Base-by-base conservation (phyloP, 1,140 invertebrate species). In the Chlorops oryzae region DNA sequence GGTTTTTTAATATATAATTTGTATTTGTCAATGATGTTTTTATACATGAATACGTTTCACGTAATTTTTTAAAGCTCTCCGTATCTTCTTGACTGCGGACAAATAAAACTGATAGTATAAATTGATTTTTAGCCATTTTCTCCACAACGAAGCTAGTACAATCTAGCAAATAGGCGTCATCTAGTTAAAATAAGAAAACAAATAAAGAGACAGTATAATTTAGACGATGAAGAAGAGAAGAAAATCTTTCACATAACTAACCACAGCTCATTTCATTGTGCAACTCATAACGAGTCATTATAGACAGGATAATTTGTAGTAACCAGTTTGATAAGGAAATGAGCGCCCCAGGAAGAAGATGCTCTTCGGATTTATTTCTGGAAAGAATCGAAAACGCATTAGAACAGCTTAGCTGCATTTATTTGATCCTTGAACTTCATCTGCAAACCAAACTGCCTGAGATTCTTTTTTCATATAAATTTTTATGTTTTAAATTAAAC, bases 341-440 rank as follows among this genome's bases (percentile, higher is more conserved):
- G 7, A 92, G 77, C 37, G 89, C 80, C 40, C 80, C 79, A 3
- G 88, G 83, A 13, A 91, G 62, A 9, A 86, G 75, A 57, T 85
- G 82, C 74, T 92, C 88, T 70, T 92, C 89, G 23, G 86, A 81
- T 72, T 90, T 90, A 12, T 85, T 85, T 45, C 86, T 79, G 59
- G 75, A 82, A 7, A 38, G 10, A 40, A 15, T 15, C n/a, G n/a
- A n/a, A n/a, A n/a, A n/a, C n/a, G n/a, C n/a, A n/a, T n/a, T n/a
- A n/a, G n/a, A 44, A 9, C 7, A n/a, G 7, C 27, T 32, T 32
- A 32, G 7, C 27, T 32, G n/a, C 7, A 32, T 13, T 13, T 32
- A n/a, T 32, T 13, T 32, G 7, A 32, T 7, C 27, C 7, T 32
- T 32, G 27, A 32, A 32, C 7, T 7, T 32, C 27, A n/a, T 7